Evolutionary conservation across 2,797 vertebrate genomes (phyloP), one percentile per base, ranked within the genome.

Genomic region (Spinibarbus caldwelli): DNA sequence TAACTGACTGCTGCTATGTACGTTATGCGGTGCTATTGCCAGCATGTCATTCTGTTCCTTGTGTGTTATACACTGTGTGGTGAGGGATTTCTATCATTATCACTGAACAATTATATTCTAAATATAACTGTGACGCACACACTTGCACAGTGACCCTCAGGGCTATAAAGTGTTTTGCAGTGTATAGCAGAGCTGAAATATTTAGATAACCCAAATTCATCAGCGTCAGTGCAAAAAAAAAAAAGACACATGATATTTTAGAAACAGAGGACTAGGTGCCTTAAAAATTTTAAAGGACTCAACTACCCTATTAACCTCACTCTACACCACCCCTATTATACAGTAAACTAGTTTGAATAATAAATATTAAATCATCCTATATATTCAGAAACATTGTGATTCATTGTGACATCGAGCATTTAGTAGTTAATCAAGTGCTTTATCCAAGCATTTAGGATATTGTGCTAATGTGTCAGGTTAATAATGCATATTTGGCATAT

Each of bases 81-180:
- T 68, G 76, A 85, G 64, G 54, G 76, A 83, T 78, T 85, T 87
- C 70, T 78, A 49, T 85, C 80, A 85, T 81, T 88, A 84, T 54
- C 76, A 86, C 82, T 71, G 78, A 88, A 83, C 78, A 86, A 73
- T 86, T 87, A 83, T 57, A 83, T 78, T 78, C 83, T 83, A 86
- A 89, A 87, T 87, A 83, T 87, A 75, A 81, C 70, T 67, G 59
- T 66, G 59, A 73, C 68, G 68, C 82, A 80, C 66, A 45, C 70
- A 77, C 47, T 57, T 70, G 43, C 86, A 66, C 72, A 84, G 6
- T 77, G 71, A 86, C 49, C 79, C 45, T 70, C 80, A 81, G 59
- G 80, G 26, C 23, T 38, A 70, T 70, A 70, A 75, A 85, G 64
- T 82, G 80, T 77, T 54, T 77, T 77, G 34, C 62, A 81, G 49